Evolutionary conservation across 64 coral and sea anemone species (phyloP).

Genomic region (Actinia tenebrosa): DNA sequence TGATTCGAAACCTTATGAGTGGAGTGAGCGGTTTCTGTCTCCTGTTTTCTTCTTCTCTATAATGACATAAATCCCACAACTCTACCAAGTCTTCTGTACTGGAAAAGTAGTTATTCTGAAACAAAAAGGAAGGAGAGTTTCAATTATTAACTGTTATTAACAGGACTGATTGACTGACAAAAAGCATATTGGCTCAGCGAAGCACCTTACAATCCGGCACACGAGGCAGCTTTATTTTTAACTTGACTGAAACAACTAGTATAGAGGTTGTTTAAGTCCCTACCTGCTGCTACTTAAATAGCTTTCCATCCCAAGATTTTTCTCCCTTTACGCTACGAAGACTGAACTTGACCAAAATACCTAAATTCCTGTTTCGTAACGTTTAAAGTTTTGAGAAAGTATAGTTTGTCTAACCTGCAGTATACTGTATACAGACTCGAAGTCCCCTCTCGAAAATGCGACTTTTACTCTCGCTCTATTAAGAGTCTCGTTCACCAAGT

Average conservation of each 20-base stretch:
- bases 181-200: too few relatives aligned
- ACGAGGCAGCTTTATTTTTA: too few relatives aligned
- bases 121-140: background rate
- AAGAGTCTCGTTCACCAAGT: conserved; percentile 30
- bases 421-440: conserved; percentile 38
- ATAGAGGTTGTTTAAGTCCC: too few relatives aligned
- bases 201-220: too few relatives aligned
- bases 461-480: conserved; percentile 30
- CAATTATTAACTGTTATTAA: too few relatives aligned
- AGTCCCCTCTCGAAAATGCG: conserved; percentile 36
- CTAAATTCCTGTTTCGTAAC: too few relatives aligned
- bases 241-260: too few relatives aligned
- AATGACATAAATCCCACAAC: conserved; percentile 61
- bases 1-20: conserved; percentile 44
- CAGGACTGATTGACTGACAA: too few relatives aligned
- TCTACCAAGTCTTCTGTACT: conserved; percentile 60
- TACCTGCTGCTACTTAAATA: too few relatives aligned
- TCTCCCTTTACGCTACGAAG: too few relatives aligned
- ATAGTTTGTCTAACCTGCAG: conserved; percentile 31
- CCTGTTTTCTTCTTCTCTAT: conserved; percentile 40
- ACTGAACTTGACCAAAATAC: too few relatives aligned
- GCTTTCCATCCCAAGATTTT: too few relatives aligned
- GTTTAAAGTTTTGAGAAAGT: background rate
- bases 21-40: conserved; percentile 35
- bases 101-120: conserved; percentile 49